Evolutionary conservation across 92 coral and sea anemone genomes (phyloP).

Genomic region (Parazoanthus darwini): DNA sequence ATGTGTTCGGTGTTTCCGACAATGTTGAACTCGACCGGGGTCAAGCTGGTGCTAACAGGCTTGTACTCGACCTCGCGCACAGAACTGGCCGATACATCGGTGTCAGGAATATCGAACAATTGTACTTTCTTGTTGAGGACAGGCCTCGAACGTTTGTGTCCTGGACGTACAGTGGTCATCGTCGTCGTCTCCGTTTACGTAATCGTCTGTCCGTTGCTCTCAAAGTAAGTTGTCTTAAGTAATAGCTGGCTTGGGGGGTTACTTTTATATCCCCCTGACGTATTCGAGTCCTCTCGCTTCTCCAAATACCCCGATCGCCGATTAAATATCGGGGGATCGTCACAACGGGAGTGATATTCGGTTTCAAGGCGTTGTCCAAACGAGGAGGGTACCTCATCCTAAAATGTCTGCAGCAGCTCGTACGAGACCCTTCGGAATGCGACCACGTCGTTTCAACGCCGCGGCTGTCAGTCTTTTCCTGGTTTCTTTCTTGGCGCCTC

Average conservation of each 20-base stretch:
- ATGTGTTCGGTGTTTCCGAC: background rate
- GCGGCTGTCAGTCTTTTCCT: slow-evolving; percentile 9
- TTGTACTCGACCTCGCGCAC: background rate
- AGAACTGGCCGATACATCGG: background rate
- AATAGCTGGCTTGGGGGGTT: background rate
- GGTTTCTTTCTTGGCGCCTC: background rate
- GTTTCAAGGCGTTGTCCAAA: background rate
- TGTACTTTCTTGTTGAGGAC: slow-evolving; percentile 10
- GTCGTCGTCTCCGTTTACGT: too few species aligned
- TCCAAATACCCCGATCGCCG: background rate
- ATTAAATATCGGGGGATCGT: background rate
- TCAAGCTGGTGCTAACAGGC: background rate
- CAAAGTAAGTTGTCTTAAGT: too few species aligned
- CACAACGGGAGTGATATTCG: background rate
- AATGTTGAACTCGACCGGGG: background rate
- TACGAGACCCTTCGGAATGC: background rate
- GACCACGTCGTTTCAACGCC: background rate
- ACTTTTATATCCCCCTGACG: slow-evolving; percentile 8
- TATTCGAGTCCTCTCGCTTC: background rate
- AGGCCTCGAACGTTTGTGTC: slow-evolving; percentile 12
- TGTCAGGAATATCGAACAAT: background rate
- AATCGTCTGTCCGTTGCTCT: too few species aligned
- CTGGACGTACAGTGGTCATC: background rate
- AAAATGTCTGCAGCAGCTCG: background rate
- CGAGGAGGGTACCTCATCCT: background rate